Evolutionary conservation across 2,888 invertebrate species (phyloP), one percentile per base, ranked within the genome.

Genomic region (Fragum fragum): DNA sequence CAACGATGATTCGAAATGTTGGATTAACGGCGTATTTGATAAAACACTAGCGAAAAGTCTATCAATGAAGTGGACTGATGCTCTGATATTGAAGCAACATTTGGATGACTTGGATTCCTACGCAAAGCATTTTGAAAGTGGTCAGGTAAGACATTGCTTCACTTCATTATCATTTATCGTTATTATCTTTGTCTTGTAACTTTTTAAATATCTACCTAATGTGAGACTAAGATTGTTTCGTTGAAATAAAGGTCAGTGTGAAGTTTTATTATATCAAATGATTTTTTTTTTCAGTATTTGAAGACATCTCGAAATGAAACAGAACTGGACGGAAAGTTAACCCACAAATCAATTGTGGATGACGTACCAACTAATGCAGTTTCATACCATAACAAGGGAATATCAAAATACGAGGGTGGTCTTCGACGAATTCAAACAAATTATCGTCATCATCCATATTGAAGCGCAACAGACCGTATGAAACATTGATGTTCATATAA

Each of bases 61-160:
- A 36, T 6, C 52, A 52, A 16, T 52, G 52, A 52, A 52, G 52
- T 52, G 52, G 52, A 52, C n/a, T 52, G 52, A 52, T 52, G 52
- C 52, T 14, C n/a, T 52, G 52, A 52, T 52, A 52, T 21, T 52
- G 52, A 52, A 52, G 16, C 52, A 52, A 52, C 52, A 52, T 52
- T 52, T 52, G 52, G 52, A n/a, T 16, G 52, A 52, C 21, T 52
- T 52, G 52, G 52, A 52, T 52, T 52, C 52, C 2, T 52, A 52
- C 52, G 52, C 5, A 52, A 52, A 52, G 14, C 52, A 52, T n/a
- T 21, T 52, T 14, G 52, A 21, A 52, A 52, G 14, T 7, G 21
- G 14, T 52, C 5, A 52, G 52, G 52, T 52, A 52, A 52, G 21
- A 52, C 21, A 5, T n/a, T 21, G 21, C 52, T 52, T 52, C 52